Percentiles rank a stretch among this genome's conserved stretches.
These are phyloP conservation scores for Theonella swinhoei DNA, from an alignment of 37 sponge, comb jelly and placozoan genomes.

Conservation along the genomic window DNA sequence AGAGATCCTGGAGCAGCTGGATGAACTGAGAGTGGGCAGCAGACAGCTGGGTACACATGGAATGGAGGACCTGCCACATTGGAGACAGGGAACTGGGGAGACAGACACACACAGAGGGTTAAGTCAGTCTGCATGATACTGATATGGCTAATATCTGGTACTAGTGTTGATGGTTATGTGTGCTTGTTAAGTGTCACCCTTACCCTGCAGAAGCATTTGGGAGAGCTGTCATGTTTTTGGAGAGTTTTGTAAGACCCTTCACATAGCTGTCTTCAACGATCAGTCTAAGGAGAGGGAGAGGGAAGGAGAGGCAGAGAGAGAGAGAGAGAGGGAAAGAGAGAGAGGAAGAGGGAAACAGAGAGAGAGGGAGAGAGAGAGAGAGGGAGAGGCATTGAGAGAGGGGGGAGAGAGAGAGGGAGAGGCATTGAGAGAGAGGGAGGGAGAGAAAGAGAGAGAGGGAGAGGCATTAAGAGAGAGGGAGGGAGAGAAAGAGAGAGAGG, in stretches of 20 bases:
- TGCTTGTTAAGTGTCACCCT: constrained; percentile 12
- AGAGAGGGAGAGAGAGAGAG: constrained; percentile 28
- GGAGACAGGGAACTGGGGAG: constrained; percentile 52
- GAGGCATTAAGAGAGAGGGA: too few species aligned
- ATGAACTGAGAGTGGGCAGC: constrained; percentile 52
- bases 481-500: too few species aligned
- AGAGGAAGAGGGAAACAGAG: constrained; percentile 17
- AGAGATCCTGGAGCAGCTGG: constrained; percentile 64
- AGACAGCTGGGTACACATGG: constrained; percentile 42
- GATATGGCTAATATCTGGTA: not conserved
- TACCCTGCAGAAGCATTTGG: constrained; percentile 40
- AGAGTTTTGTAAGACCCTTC: constrained; percentile 44
- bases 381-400: too few species aligned
- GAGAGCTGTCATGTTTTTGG: constrained; percentile 36
- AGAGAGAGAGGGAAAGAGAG: constrained; percentile 32
- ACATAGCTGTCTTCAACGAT: constrained; percentile 57
- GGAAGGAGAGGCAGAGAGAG: too few species aligned
- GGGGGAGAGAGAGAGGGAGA: constrained; percentile 6
- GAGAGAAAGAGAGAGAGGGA: constrained; percentile 2
- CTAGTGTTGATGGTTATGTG: too few species aligned
- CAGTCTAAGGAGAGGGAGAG: constrained; percentile 20
- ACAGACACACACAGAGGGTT: too few species aligned
- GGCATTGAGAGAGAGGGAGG: too few species aligned
- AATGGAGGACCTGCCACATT: constrained; percentile 60
- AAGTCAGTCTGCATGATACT: too few species aligned